A percentile compares a stretch with the other conserved stretches of the same genome.
Conservation (phyloP, 92 coral and sea anemone genomes). For the Porites cylindrica region DNA sequence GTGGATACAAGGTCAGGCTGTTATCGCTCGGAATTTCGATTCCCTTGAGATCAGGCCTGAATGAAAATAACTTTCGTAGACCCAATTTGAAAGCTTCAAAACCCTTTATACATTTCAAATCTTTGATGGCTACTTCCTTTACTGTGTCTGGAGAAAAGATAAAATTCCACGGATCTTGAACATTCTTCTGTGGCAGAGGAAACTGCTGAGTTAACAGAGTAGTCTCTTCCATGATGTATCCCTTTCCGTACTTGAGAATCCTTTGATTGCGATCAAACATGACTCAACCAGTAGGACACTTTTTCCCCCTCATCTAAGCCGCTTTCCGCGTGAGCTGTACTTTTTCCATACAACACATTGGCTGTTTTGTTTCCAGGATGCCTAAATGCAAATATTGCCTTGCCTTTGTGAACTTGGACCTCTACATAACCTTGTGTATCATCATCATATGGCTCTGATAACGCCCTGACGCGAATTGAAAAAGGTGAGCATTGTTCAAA, state of each 20-base stretch:
- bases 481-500: not conserved
- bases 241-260: conserved; percentile 45
- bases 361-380: not conserved
- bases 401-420: not conserved
- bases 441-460: not conserved
- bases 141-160: conserved; percentile 14
- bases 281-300: not conserved
- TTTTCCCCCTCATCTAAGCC: not conserved
- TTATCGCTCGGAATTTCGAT: not conserved
- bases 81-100: not conserved
- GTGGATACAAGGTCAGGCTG: conserved; percentile 28
- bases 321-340: not conserved
- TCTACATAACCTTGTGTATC: not conserved
- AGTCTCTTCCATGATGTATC: conserved; percentile 50
- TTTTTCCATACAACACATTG: not conserved
- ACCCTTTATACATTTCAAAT: not conserved
- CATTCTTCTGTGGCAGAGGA: conserved; percentile 12
- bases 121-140: conserved; percentile 27
- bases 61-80: not conserved
- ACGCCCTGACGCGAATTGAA: not conserved
- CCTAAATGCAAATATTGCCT: not conserved
- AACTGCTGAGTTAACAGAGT: not conserved
- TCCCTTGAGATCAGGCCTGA: not conserved
- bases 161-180: conserved; percentile 17
- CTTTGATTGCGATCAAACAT: conserved; percentile 12